These are phyloP conservation scores for Lottia gigantea DNA, from an alignment of 2,888 invertebrate genomes.

Conservation along the genomic window DNA sequence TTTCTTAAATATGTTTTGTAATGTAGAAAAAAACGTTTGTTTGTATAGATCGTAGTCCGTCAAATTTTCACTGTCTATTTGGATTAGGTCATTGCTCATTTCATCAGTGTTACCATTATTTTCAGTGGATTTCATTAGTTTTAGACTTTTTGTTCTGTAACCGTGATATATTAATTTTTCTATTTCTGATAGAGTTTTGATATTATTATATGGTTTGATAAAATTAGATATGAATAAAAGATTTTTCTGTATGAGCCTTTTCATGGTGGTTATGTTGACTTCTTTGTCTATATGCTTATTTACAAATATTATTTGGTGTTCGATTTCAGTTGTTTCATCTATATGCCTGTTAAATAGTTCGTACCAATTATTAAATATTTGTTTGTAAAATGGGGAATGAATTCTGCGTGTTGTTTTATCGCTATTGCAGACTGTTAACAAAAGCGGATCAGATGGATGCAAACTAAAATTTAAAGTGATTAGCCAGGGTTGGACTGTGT, in stretches of 20 bases:
- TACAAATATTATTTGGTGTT: background rate
- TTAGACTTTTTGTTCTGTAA: background rate
- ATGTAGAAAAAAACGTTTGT: background rate
- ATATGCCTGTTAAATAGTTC: background rate
- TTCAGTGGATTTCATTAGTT: background rate
- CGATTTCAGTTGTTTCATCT: background rate
- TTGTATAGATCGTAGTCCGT: background rate
- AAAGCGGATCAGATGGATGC: too few relatives aligned
- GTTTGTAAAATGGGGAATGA: background rate
- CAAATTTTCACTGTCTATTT: too few relatives aligned
- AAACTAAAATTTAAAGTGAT: too few relatives aligned
- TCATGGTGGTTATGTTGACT: background rate
- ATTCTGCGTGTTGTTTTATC: background rate
- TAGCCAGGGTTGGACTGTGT: too few relatives aligned
- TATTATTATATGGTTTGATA: background rate
- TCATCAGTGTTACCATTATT: background rate
- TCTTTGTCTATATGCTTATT: background rate
- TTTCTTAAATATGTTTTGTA: background rate
- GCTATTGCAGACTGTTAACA: too few relatives aligned
- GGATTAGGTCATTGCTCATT: background rate
- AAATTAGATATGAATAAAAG: background rate
- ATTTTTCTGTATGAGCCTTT: background rate
- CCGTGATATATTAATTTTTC: too few relatives aligned
- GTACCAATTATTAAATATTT: background rate
- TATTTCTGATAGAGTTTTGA: background rate